Evolutionary conservation across 2,113 vertebrate species (phyloP).

Genomic region (Suncus etruscus): DNA sequence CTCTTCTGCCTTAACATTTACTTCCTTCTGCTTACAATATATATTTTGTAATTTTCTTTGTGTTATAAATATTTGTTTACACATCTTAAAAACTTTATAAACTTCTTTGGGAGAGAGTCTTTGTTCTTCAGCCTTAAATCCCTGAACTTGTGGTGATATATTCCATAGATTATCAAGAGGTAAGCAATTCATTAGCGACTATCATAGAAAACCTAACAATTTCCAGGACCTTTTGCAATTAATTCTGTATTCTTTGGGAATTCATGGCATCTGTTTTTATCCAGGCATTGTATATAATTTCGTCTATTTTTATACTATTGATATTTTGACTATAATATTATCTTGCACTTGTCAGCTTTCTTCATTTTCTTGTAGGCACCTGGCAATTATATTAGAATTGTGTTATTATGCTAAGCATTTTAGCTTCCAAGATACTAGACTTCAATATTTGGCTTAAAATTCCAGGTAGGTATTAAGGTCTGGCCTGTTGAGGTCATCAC

Average conservation of each 20-base stretch:
- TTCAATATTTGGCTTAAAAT: slow-evolving; percentile 2
- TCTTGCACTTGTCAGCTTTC: background rate
- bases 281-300: background rate
- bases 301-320: background rate
- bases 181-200: background rate
- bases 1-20: background rate
- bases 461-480: background rate
- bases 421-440: slow-evolving; percentile 5
- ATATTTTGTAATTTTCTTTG: background rate
- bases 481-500: background rate
- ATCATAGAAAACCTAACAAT: background rate
- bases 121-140: background rate
- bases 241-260: slow-evolving; percentile 4
- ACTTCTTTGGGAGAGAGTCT: background rate
- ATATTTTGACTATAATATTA: background rate
- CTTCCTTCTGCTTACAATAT: background rate
- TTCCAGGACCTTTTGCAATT: background rate
- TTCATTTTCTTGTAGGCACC: background rate
- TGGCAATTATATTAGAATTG: background rate
- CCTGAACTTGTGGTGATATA: background rate
- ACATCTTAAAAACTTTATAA: background rate
- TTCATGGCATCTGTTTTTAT: background rate
- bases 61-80: background rate
- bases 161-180: background rate
- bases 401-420: background rate